These are phyloP conservation scores for Atherinosoma microstoma DNA, from an alignment of 2,797 vertebrate species.

Conservation along the genomic window DNA sequence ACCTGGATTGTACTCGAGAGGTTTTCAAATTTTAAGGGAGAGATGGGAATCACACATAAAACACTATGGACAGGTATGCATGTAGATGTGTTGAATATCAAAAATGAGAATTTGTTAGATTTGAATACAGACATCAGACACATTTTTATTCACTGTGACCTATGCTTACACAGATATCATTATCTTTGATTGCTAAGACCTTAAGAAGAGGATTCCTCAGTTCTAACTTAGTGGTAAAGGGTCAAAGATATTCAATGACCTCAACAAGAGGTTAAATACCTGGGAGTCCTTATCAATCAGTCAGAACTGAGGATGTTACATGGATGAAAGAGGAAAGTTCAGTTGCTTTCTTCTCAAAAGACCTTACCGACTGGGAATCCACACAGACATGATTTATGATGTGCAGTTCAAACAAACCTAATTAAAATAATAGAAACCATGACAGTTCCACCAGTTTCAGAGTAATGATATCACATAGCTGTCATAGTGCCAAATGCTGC, in stretches of 20 bases:
- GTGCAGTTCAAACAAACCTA: background rate
- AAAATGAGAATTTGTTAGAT: too few relatives aligned
- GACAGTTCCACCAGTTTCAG: background rate
- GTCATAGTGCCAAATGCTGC: background rate
- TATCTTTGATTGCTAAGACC: background rate
- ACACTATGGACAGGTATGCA: too few relatives aligned
- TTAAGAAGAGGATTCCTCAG: background rate
- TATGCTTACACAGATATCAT: background rate
- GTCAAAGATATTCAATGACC: background rate
- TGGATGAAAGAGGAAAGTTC: conserved; percentile 1
- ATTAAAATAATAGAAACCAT: background rate
- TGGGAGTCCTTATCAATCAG: background rate
- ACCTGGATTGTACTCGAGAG: too few relatives aligned
- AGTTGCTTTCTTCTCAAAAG: background rate
- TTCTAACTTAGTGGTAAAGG: background rate
- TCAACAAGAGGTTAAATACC: conserved; percentile 1
- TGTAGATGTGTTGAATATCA: too few relatives aligned
- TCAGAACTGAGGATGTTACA: background rate
- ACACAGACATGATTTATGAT: background rate
- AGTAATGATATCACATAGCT: background rate
- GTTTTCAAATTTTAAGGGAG: too few relatives aligned
- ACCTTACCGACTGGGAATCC: background rate
- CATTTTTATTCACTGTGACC: background rate
- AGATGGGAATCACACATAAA: too few relatives aligned
- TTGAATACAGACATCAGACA: background rate